Evolutionary conservation across 2,797 vertebrate species (phyloP), one percentile per base, ranked within the genome.

Genomic region (Bovichtus variegatus): DNA sequence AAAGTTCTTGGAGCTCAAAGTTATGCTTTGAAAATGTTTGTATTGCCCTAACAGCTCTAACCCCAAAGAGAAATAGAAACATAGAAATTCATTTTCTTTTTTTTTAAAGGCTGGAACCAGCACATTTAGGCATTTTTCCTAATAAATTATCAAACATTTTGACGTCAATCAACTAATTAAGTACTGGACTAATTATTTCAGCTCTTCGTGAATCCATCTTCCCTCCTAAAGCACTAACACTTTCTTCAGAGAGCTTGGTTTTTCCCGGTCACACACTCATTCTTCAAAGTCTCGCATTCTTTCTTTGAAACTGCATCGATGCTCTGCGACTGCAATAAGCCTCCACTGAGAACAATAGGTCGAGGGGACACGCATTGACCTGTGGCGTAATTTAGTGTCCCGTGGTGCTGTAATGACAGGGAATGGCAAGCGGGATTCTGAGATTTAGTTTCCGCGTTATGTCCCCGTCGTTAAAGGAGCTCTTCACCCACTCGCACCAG

Each of bases 401-500:
- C 34, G 7, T 8, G 31, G 40, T 5, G 40, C 12, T 41, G 40
- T 41, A 25, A 50, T 50, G 47, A 13, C 11, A 23, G 47, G 50
- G 47, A 50, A 25, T 12, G 11, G 11, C 10, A 50, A 50, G 47
- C 47, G 5, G n/a, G 47, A 11, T 27, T 53, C 38, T 60, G 16
- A 21, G 62, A 47, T 21, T 9, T 21, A 40, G 23, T 63, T 21
- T 55, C n/a, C 16, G 18, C 7, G 27, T 77, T 74, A 19, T 63
- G 51, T 77, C 43, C 63, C 63, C 55, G 23, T 73, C 57, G 50
- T 57, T 60, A 72, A 66, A 82, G 70, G 59, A 80, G 50, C 75
- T 21, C 75, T 72, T 74, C 65, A 58, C 78, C 68, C 68, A 74
- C 81, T 85, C 55, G 3, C 74, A 53, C 53, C 74, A 29, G 2